Evolutionary conservation across 2,797 vertebrate genomes (phyloP), one percentile per base, ranked within the genome.

Genomic region (Enteromius mattozi): DNA sequence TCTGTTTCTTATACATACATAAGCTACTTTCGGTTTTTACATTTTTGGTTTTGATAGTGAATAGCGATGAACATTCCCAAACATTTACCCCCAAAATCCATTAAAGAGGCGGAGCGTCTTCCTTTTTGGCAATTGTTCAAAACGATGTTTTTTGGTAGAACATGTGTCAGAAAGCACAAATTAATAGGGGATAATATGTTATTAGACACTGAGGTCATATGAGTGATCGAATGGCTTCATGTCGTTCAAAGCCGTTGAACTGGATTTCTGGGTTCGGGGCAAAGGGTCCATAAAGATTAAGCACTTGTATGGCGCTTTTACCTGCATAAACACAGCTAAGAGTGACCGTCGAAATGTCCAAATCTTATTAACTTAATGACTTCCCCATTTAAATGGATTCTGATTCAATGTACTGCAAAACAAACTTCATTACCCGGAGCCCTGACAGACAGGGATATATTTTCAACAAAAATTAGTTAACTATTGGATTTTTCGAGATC

Each of bases 331-430:
- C 85, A 86, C 90, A 90, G 88, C 88, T 85, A 90, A 86, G 85
- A 90, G 90, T 90, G 89, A 90, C 91, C 35, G 90, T 85, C 70
- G 86, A 90, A 89, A 90, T 56, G 87, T 89, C 80, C 89, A 92
- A 94, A 94, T 92, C 90, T 79, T 86, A 92, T 93, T 93, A 93
- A 88, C 91, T 85, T 93, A 94, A 95, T 92, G 92, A 94, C 92
- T 93, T 94, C 93, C 93, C 91, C 83, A 88, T 94, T 94, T 94
- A 94, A 94, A 89, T 93, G 92, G 91, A 93, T 92, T 93, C 91
- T 86, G 89, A 92, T 91, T 91, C 89, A 87, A 89, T 90, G 90
- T 91, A 90, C 89, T 90, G 90, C 91, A 91, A 92, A 93, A 91
- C 89, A 94, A 94, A 94, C 91, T 90, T 89, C 83, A 90, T 94